These are phyloP conservation scores for Pyralis farinalis DNA, from an alignment of 2,888 invertebrate species.

Conservation along the genomic window DNA sequence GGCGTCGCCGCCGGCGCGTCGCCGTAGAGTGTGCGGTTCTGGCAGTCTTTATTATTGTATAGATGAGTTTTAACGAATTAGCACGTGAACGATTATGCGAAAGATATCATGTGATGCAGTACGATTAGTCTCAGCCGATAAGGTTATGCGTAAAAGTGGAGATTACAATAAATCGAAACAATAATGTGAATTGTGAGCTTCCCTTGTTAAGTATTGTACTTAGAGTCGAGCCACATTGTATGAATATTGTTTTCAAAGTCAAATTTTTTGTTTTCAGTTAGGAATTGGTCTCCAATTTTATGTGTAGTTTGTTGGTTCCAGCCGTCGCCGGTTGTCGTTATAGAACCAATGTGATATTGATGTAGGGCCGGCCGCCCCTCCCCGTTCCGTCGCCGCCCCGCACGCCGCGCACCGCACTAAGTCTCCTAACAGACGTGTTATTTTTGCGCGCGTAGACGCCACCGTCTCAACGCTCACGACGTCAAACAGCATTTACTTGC, in stretches of 20 bases:
- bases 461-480: no score
- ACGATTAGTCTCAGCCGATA: constrained; percentile 46
- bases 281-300: no score
- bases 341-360: constrained; percentile 49
- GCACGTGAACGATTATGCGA: constrained; percentile 43
- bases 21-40: constrained; percentile 12
- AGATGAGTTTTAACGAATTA: constrained; percentile 32
- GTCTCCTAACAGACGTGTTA: no score
- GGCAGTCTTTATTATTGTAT: constrained; percentile 34
- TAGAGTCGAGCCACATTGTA: background rate
- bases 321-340: constrained; percentile 34
- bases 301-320: no score
- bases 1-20: constrained; percentile 5
- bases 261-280: no score
- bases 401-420: background rate
- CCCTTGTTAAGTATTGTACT: background rate
- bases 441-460: no score
- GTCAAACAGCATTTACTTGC: no score
- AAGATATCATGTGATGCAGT: constrained; percentile 64
- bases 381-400: constrained; percentile 28
- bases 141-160: constrained; percentile 21
- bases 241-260: no score
- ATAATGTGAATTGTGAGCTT: no score
- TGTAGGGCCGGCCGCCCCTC: constrained; percentile 28
- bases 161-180: no score